A percentile compares a stretch with the other conserved stretches of the same genome.
These are phyloP conservation scores for Sylvia borin DNA, from an alignment of 2,797 vertebrate genomes.

Conservation along the genomic window DNA sequence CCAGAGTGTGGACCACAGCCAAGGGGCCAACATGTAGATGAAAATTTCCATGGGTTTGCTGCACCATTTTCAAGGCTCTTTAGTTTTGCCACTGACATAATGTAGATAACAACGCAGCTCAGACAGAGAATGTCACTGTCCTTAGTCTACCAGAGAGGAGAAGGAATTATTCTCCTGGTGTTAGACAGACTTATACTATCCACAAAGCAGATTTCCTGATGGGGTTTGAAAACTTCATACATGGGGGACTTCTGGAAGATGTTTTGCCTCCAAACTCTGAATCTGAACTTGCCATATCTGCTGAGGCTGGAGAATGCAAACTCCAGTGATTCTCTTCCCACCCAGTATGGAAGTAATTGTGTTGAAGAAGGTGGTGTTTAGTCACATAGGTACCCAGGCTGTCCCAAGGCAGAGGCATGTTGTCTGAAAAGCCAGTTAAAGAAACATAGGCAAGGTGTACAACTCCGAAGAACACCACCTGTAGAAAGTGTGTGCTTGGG, in stretches of 20 bases:
- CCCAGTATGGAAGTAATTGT: background rate
- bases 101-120: background rate
- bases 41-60: background rate
- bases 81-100: background rate
- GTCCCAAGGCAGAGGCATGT: background rate
- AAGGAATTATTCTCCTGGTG: background rate
- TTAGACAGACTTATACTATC: background rate
- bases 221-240: background rate
- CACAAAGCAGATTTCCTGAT: background rate
- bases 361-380: background rate
- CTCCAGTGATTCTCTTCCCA: background rate
- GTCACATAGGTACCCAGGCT: background rate
- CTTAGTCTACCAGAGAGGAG: background rate
- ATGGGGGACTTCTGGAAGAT: background rate
- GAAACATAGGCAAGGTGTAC: background rate
- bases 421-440: background rate
- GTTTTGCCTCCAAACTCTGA: background rate
- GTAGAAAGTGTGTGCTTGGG: background rate
- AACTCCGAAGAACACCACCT: background rate
- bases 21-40: rapidly evolving
- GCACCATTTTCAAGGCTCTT: background rate
- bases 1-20: background rate
- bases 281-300: background rate
- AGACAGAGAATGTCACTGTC: background rate
- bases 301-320: background rate